Evolutionary conservation across 2,113 vertebrate genomes (phyloP), one percentile per base, ranked within the genome.

Genomic region (Ptilonorhynchus violaceus): DNA sequence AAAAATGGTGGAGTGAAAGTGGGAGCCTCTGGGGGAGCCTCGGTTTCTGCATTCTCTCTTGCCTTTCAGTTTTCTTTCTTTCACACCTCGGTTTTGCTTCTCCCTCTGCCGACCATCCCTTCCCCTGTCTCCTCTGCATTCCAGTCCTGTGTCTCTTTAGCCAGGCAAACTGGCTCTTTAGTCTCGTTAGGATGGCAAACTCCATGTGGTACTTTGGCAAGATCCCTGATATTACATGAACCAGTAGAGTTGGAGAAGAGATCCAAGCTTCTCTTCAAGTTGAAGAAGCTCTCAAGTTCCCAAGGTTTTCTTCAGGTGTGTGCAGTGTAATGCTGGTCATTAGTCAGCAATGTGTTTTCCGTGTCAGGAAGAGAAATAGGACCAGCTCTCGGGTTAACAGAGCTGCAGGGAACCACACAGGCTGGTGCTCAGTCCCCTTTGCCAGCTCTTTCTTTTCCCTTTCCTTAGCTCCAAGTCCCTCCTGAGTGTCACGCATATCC

Each of bases 401-500:
- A 55, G 44, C 49, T 80, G 21, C 30, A 7, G 28, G 50, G 85
- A 87, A 15, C 35, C 58, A 17, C 22, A 3, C 1, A 46, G 58
- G 28, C 52, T 62, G 67, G 2, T 13, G 11, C 18, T 67, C 35
- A 22, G 1, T 39, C 31, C 41, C 47, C 52, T 89, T 75, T 41
- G 12, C 58, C 55, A 27, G 28, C 31, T 74, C 4, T 50, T 60
- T 39, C 60, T 78, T 63, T 35, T 11, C 16, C n/a, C 35, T 42
- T 80, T 73, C 24, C 44, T 85, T 16, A 42, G 42, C 66, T 64
- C 79, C 0, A 0, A n/a, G 58, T 59, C n/a, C 30, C 35, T 59
- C 21, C 56, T 20, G 52, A 28, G 22, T 11, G 28, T 66, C 31
- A 17, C 4, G 0, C 0, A 0, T 21, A 72, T 30, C 50, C 64